Percentiles rank a stretch among this genome's conserved stretches.
phyloP scores from a whole-genome alignment of 2,797 vertebrate species.

The Valencia hispanica region DNA sequence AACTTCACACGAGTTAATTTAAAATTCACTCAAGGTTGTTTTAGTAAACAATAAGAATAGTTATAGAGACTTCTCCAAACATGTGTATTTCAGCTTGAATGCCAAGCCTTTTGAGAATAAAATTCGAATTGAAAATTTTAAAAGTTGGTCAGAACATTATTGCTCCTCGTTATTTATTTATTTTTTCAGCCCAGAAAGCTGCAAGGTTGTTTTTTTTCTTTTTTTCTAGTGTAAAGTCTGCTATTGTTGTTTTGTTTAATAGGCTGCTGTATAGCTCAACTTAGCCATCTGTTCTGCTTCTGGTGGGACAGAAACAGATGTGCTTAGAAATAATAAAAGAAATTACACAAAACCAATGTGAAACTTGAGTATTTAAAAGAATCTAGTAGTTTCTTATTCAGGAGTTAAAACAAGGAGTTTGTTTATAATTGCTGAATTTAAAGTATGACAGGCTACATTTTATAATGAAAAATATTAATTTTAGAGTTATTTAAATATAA shows the following conservation, averaged over 20 bases:
- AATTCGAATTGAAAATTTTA: not conserved
- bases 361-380: not conserved
- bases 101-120: not conserved
- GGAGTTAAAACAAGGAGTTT: not conserved
- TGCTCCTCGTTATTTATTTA: not conserved
- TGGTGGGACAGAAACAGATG: not conserved
- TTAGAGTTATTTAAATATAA: too few species aligned
- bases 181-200: not conserved
- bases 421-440: too few species aligned
- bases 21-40: not conserved
- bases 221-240: not conserved
- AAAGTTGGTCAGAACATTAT: not conserved
- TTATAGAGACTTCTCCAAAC: not conserved
- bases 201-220: not conserved
- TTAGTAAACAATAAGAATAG: not conserved
- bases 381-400: not conserved
- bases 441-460: too few species aligned
- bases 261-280: not conserved
- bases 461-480: too few species aligned
- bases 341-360: not conserved
- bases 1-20: not conserved
- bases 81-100: not conserved
- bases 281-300: not conserved
- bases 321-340: not conserved
- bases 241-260: not conserved